These are phyloP conservation scores for Lates japonicus DNA, from an alignment of 2,797 vertebrate genomes.

Conservation along the genomic window DNA sequence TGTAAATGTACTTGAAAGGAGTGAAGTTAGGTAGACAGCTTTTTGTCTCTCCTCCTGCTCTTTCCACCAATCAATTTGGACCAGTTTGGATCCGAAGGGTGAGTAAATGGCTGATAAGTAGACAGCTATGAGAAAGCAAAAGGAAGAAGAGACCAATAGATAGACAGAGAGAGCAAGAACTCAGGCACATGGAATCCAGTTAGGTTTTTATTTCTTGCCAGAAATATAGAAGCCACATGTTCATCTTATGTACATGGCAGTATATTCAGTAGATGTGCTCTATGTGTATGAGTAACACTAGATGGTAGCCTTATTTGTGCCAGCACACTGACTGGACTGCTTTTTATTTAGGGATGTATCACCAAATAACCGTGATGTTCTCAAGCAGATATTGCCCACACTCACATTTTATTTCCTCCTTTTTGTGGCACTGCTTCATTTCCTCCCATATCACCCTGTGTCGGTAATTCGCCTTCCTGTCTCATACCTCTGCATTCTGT, in stretches of 20 bases:
- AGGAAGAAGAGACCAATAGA: neutral
- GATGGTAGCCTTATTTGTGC: neutral
- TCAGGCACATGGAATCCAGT: neutral
- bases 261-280: neutral
- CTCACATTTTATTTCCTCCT: neutral
- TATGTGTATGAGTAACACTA: neutral
- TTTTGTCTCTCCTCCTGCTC: constrained; percentile 41
- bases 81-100: constrained; percentile 35
- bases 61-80: constrained; percentile 53
- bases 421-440: neutral
- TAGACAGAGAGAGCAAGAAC: neutral
- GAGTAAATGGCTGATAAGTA: constrained; percentile 49
- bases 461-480: neutral
- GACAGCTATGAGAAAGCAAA: neutral
- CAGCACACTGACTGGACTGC: neutral
- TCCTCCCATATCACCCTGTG: neutral
- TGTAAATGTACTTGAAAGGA: neutral
- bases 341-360: neutral
- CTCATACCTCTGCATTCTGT: neutral
- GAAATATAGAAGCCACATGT: neutral
- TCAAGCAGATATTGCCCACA: neutral
- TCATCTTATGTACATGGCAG: neutral
- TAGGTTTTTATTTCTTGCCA: neutral
- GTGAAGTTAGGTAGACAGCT: constrained; percentile 13
- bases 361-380: neutral